Base-by-base conservation (phyloP, 2,113 vertebrate genomes). In the Phrynocephalus versicolor region DNA sequence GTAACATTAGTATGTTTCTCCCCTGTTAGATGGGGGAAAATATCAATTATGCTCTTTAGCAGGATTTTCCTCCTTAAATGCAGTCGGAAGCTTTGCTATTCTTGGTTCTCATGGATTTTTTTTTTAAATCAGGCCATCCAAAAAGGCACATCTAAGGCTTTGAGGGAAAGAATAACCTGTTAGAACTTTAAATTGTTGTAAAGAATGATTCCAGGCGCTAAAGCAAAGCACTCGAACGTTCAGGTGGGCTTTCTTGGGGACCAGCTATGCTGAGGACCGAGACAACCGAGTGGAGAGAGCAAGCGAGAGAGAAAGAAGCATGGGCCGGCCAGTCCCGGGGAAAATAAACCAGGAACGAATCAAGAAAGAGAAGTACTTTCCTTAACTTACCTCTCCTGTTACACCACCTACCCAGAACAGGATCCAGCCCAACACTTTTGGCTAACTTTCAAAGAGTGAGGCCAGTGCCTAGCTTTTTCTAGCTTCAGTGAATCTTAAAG, bases 11-110 rank as follows among this genome's bases (percentile, higher is more conserved):
- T 76, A 45, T 80, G 86, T 15, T 89, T 90, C 87, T 81, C 62
- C 77, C 80, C 69, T 76, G 19, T 85, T 85, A 83, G 91, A 37
- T 25, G n/a, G 51, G 77, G 90, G 91, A 94, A 88, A 83, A 92
- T 93, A 88, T 91, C 86, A 70, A 88, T 88, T 80, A 76, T 27
- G 79, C 62, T 76, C 55, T 87, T 88, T 81, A 89, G 12, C 23
- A 72, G 73, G 86, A 41, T 81, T 88, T 79, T 0, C 2, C 60
- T 74, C 0, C 3, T 35, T 0, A 85, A 79, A 77, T 51, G 18
- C 30, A 41, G 37, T 14, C 62, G 76, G 70, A 84, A 74, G 73
- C 41, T 79, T 83, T 2, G 73, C 58, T 79, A 74, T 85, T 51
- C 81, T 82, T 37, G 55, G 87, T 89, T 92, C 77, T 90, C 33